phyloP scores from a whole-genome alignment of 23 tunicate genomes.

The Halocynthia roretzi region DNA sequence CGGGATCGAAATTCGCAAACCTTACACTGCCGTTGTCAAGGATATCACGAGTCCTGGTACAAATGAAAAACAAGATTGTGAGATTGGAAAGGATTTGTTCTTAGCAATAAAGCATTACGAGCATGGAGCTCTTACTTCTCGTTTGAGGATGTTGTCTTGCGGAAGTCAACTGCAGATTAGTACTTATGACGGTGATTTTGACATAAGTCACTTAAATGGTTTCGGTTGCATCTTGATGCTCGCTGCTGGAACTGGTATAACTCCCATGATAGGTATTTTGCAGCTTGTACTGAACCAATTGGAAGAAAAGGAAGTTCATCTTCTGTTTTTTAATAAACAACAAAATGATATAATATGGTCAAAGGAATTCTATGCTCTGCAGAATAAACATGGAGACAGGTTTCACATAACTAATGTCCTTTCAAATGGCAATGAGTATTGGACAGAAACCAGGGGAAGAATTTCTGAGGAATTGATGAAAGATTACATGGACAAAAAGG shows the following conservation, averaged over 20 bases:
- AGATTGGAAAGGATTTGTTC: slow-evolving; percentile 1
- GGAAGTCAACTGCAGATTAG: slow-evolving; percentile 38
- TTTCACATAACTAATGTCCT: slow-evolving; percentile 45
- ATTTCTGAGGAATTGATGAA: slow-evolving; percentile 19
- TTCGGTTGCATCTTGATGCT: slow-evolving; percentile 27
- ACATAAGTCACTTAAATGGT: not conserved
- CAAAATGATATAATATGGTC: slow-evolving; percentile 56
- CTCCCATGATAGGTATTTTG: slow-evolving; percentile 65
- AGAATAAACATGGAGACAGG: slow-evolving; percentile 11
- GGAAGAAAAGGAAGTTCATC: slow-evolving; percentile 12
- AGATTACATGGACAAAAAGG: not conserved
- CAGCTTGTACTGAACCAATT: slow-evolving; percentile 29
- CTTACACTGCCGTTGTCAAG: slow-evolving; percentile 55
- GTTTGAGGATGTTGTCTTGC: slow-evolving; percentile 5
- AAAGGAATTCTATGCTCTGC: slow-evolving; percentile 29
- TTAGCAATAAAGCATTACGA: slow-evolving; percentile 54
- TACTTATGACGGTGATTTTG: slow-evolving; percentile 59
- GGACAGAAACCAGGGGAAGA: slow-evolving; percentile 63
- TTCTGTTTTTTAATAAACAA: slow-evolving; percentile 59
- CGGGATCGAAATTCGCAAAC: slow-evolving; percentile 36
- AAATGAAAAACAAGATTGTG: not conserved
- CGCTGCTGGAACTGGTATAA: slow-evolving; percentile 85
- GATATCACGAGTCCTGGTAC: not conserved
- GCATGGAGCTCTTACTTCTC: slow-evolving; percentile 46
- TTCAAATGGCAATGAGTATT: slow-evolving; percentile 40